A percentile compares a stretch with the other conserved stretches of the same genome.
These are phyloP conservation scores for Synergus umbraculus DNA, from an alignment of 2,888 invertebrate genomes.

Conservation along the genomic window DNA sequence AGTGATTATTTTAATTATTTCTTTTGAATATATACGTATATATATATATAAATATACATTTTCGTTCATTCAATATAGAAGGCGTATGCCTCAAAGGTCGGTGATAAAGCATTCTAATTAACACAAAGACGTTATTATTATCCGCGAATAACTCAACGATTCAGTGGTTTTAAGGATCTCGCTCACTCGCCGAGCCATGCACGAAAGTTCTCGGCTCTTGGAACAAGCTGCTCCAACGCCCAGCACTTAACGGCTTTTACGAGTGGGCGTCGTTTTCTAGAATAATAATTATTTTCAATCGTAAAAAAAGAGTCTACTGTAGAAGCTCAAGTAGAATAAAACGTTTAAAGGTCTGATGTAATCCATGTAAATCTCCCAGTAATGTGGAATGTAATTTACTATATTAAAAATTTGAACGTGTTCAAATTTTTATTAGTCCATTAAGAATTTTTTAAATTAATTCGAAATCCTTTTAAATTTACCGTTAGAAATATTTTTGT, in stretches of 20 bases:
- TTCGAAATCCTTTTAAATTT: no score
- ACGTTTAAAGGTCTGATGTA: neutral
- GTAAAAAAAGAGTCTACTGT: neutral
- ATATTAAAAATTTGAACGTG: neutral
- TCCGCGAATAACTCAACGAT: slow-evolving; percentile 33
- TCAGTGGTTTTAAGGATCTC: slow-evolving; percentile 38
- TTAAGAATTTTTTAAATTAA: no score
- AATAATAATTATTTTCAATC: slow-evolving; percentile 54
- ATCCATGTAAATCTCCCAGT: neutral
- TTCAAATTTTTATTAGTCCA: no score
- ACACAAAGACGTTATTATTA: slow-evolving; percentile 19
- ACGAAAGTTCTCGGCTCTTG: slow-evolving; percentile 25
- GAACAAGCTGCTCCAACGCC: slow-evolving; percentile 49
- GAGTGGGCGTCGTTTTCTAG: slow-evolving; percentile 47
- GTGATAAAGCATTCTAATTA: neutral
- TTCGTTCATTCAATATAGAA: neutral
- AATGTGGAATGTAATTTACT: neutral
- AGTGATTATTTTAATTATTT: no score
- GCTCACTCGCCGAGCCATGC: slow-evolving; percentile 5
- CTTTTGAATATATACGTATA: no score
- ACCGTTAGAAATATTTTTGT: no score
- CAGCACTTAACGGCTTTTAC: slow-evolving; percentile 56
- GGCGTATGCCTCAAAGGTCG: neutral
- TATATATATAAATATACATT: no score
- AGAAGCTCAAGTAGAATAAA: neutral